Conservation (phyloP, 2,888 invertebrate genomes). For the Drosophila hamatofila region DNA sequence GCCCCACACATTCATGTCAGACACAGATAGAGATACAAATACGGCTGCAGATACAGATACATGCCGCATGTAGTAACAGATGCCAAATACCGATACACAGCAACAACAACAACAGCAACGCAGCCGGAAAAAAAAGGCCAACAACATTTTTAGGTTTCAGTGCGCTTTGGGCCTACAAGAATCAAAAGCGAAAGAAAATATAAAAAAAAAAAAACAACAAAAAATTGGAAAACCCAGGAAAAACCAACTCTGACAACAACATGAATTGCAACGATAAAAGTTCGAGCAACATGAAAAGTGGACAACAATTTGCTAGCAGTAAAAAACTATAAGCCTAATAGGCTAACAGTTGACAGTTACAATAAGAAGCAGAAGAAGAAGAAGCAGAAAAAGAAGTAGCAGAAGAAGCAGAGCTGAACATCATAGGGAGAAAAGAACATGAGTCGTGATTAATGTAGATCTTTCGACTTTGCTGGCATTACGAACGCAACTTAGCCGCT, state of each 20-base stretch:
- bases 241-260: constrained; percentile 50
- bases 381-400: too few relatives aligned
- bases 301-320: constrained; percentile 71
- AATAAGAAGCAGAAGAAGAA: neutral
- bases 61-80: constrained; percentile 44
- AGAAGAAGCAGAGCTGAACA: neutral
- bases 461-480: neutral
- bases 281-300: constrained; percentile 73
- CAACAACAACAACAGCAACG: constrained; percentile 11
- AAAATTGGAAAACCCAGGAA: neutral
- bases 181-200: constrained; percentile 51
- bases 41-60: constrained; percentile 33
- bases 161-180: constrained; percentile 68
- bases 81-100: constrained; percentile 60
- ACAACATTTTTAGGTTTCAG: constrained; percentile 74
- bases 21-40: constrained; percentile 22
- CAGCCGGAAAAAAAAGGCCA: constrained; percentile 44
- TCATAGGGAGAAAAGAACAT: neutral
- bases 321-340: constrained; percentile 2
- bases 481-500: constrained; percentile 32
- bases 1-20: constrained; percentile 50
- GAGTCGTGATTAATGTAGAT: constrained; percentile 25
- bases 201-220: constrained; percentile 2
- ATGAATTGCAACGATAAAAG: constrained; percentile 65
- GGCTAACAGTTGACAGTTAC: constrained; percentile 1